Base-by-base conservation (phyloP, 1,140 invertebrate genomes). In the Drosophila miranda region DNA sequence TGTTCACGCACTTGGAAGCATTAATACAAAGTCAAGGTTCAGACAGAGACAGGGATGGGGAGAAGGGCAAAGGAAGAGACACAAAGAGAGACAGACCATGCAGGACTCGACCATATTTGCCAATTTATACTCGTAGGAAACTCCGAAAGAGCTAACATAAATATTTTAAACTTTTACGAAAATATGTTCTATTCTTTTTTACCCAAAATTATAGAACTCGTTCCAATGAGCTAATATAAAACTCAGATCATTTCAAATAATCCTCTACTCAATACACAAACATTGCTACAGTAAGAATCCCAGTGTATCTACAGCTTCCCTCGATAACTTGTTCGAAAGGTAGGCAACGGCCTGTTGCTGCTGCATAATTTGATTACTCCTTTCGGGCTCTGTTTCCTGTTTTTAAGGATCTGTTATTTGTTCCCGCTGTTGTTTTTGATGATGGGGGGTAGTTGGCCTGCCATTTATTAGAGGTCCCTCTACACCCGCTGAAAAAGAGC, bases 1-100 rank as follows among this genome's bases (percentile, higher is more conserved):
- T 70, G 67, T 53, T 70, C 58, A 73, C 68, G 70, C 59, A 73
- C 52, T 73, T 73, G 70, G 69, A 73, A 52, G 52, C 63, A 73
- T 73, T 73, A 73, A 73, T 73, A 73, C 64, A 68, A 73, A 73
- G 70, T 73, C 73, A 69, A 56, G 70, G 70, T 69, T 73, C 70
- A 67, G 50, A 26, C 23, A 48, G n/a, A 38, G 70, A 66, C 72
- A 63, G 66, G 41, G 11, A n/a, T 13, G 19, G 21, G n/a, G 30
- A 11, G 16, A n/a, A 43, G 11, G 3, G 6, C 28, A 26, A n/a
- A 9, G 1, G 45, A 11, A 46, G 3, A 9, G 26, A 30, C 5
- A 21, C 7, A 2, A 8, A 66, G 66, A 60, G 66, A 75, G 71
- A 61, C 26, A 28, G 7, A 28, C 26, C 26, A 28, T 28, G 7